Conservation (phyloP, 2,797 vertebrate species). For the Pipistrellus pygmaeus region DNA sequence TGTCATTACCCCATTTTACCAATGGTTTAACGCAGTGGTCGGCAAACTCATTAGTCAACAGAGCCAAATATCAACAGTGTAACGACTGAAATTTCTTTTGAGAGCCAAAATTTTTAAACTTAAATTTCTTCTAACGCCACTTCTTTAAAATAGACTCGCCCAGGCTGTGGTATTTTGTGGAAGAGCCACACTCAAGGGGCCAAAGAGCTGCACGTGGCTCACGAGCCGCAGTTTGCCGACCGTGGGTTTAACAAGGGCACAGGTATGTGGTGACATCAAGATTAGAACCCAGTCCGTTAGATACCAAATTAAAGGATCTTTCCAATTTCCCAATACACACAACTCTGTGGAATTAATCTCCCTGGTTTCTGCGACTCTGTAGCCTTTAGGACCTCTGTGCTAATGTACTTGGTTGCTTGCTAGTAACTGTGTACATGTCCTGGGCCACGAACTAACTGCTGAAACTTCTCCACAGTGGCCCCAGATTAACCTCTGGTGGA, state of each 20-base stretch:
- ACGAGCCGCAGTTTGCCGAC: no score
- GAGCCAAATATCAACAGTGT: no score
- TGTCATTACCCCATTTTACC: not conserved
- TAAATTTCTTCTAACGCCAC: no score
- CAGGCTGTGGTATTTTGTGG: no score
- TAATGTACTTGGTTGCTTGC: not conserved
- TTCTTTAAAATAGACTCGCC: no score
- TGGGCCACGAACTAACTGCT: not conserved
- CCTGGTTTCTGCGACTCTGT: not conserved
- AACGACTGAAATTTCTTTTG: no score
- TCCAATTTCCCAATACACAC: not conserved
- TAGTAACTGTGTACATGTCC: not conserved
- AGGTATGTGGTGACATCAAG: not conserved
- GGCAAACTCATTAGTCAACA: no score
- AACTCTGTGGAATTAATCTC: not conserved
- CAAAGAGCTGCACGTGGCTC: no score
- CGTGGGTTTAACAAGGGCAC: not conserved
- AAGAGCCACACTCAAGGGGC: no score
- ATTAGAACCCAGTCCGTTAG: not conserved
- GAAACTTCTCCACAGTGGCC: not conserved
- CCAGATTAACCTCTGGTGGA: not conserved
- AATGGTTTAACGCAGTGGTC: not conserved
- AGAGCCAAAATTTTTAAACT: no score
- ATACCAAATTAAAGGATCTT: not conserved
- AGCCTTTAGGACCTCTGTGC: not conserved